Base-by-base conservation (phyloP, 2,888 invertebrate species). In the Elegia similella region DNA sequence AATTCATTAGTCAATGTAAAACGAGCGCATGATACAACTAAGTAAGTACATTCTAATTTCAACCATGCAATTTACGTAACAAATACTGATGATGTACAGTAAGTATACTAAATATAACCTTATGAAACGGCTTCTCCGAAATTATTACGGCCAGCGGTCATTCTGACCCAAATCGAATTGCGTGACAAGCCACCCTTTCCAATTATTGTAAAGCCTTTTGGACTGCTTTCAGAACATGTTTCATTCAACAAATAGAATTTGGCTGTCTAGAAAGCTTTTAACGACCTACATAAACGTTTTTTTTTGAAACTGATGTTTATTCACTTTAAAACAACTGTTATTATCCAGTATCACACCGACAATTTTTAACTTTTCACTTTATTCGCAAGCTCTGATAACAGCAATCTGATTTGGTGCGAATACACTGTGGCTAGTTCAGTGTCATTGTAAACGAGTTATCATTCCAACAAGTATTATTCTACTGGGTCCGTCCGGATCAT, bases 111-210 rank as follows among this genome's bases (percentile, higher is more conserved):
- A 34, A 15, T 34, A 34, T 50, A 13, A 38, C 10, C 15, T 15
- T 50, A 50, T 50, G 15, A 50, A 50, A 16, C 34, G 10, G 38
- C 34, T 30, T 47, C 32, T 7, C 29, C 48, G 6, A 16, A 50
- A 23, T 23, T 34, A 50, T 50, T 50, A 17, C 50, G 50, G 50
- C 34, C 50, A 50, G 34, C 50, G 50, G 50, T 50, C 50, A 16
- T 44, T 55, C 34, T 55, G 54, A 55, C 54, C 54, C 44, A 32
- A 44, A 55, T 55, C 32, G 54, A 55, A 32, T 55, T 34, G 54
- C 54, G 54, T 55, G 54, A 55, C 46, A 16, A 50, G 38, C 44
- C 42, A 15, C 16, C 16, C 44, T 30, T n/a, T 16, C 17, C 54
- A 32, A 32, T 54, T 16, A 44, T 44, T 44, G 15, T 30, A 15